phyloP scores from a whole-genome alignment of 2,113 vertebrate species.

The Natator depressus region DNA sequence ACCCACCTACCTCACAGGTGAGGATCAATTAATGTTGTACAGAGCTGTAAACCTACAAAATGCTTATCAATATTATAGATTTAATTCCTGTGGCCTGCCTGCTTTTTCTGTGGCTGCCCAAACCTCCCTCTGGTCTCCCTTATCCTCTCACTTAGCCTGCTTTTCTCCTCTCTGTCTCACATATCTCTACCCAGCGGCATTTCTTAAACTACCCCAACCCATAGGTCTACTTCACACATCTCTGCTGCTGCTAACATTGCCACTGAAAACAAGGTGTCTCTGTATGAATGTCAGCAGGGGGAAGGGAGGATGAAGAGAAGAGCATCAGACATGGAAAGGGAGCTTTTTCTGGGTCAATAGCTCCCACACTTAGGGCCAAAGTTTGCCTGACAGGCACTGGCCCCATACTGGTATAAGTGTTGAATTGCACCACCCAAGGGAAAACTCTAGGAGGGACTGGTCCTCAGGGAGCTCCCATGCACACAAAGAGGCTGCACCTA shows the following conservation, averaged over 20 bases:
- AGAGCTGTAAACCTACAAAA: background rate
- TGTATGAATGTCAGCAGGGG: background rate
- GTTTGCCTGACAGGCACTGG: background rate
- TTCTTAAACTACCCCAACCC: background rate
- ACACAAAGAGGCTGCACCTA: background rate
- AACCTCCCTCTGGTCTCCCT: background rate
- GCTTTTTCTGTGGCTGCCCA: background rate
- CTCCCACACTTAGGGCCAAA: background rate
- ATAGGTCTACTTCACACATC: background rate
- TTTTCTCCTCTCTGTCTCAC: background rate
- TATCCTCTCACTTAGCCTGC: background rate
- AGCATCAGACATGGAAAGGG: background rate
- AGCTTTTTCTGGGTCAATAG: background rate
- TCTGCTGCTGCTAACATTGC: background rate
- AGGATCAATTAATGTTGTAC: background rate
- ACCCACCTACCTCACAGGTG: background rate
- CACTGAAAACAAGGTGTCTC: background rate
- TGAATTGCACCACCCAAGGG: background rate
- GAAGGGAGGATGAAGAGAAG: background rate
- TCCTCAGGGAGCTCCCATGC: background rate
- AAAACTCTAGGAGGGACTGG: background rate
- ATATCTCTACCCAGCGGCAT: background rate
- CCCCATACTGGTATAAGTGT: background rate
- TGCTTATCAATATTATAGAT: background rate
- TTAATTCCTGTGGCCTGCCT: background rate